Evolutionary conservation across 2,888 invertebrate species (phyloP).

Genomic region (Scotopteryx bipunctaria): DNA sequence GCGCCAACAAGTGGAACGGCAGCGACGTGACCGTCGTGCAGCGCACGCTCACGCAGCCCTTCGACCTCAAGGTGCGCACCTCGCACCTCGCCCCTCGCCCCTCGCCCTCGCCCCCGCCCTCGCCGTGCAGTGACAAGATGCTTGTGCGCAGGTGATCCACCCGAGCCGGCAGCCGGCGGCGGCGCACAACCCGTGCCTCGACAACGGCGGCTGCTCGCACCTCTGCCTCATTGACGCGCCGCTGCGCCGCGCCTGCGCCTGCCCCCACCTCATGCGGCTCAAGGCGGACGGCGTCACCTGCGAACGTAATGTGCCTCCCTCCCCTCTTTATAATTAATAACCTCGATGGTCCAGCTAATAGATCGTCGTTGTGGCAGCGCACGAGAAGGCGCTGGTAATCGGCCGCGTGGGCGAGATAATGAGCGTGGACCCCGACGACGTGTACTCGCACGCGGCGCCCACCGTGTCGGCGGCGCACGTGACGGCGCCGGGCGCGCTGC

Average conservation of each 20-base stretch:
- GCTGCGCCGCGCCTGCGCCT: conserved; percentile 87
- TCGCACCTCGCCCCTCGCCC: not conserved
- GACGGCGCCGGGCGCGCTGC: conserved; percentile 87
- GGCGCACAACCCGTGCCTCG: conserved; percentile 86
- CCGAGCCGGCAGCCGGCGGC: conserved; percentile 66
- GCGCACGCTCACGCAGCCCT: conserved; percentile 93
- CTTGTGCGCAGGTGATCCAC: conserved; percentile 60
- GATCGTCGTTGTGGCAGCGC: conserved; percentile 78
- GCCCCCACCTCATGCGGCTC: conserved; percentile 94
- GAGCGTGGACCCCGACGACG: conserved; percentile 90
- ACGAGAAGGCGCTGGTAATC: conserved; percentile 91
- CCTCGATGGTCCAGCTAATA: too few relatives aligned
- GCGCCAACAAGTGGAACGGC: conserved; percentile 94
- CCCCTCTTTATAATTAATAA: not conserved
- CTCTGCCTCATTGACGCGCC: conserved; percentile 89
- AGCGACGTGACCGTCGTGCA: conserved; percentile 90
- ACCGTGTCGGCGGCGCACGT: conserved; percentile 89
- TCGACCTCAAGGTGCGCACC: conserved; percentile 90
- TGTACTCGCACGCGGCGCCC: conserved; percentile 91
- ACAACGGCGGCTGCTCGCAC: conserved; percentile 91
- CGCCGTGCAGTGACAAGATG: conserved; percentile 71
- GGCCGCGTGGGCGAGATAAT: conserved; percentile 90
- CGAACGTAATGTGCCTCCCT: conserved; percentile 41
- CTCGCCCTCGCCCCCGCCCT: not conserved
- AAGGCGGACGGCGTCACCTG: conserved; percentile 80